phyloP scores from a whole-genome alignment of 2,113 vertebrate species.

The Spea bombifrons region DNA sequence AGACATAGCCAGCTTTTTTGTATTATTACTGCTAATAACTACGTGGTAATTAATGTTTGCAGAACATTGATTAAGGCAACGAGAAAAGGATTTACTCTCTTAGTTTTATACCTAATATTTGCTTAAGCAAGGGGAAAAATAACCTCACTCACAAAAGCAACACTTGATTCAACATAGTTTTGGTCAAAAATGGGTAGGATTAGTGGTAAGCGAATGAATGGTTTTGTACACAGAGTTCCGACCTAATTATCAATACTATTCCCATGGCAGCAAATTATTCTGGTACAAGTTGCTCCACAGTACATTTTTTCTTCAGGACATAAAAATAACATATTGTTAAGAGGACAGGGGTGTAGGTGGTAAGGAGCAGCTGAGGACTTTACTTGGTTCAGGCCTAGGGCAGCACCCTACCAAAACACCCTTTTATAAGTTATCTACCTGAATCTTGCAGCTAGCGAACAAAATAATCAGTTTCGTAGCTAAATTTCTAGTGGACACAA shows the following conservation, averaged over 20 bases:
- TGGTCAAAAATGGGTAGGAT: slow-evolving; percentile 27
- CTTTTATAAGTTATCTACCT: too few relatives aligned
- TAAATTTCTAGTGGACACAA: slow-evolving; percentile 5
- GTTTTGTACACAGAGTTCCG: slow-evolving; percentile 6
- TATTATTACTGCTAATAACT: neutral
- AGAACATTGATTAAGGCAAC: slow-evolving; percentile 35
- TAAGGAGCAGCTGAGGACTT: too few relatives aligned
- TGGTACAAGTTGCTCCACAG: neutral
- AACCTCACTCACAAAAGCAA: slow-evolving; percentile 20
- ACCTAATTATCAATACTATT: slow-evolving; percentile 22
- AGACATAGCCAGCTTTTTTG: slow-evolving; percentile 11
- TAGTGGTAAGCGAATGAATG: slow-evolving; percentile 12
- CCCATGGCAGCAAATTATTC: slow-evolving; percentile 21
- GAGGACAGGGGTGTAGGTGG: too few relatives aligned
- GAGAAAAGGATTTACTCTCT: slow-evolving; percentile 48
- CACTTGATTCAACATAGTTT: slow-evolving; percentile 34
- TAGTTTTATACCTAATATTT: slow-evolving; percentile 39
- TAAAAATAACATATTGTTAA: too few relatives aligned
- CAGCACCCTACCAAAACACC: too few relatives aligned
- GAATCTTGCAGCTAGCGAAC: too few relatives aligned
- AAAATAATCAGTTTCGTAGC: neutral
- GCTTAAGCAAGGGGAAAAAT: slow-evolving; percentile 10
- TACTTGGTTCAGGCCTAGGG: too few relatives aligned
- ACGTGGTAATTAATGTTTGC: slow-evolving; percentile 45
- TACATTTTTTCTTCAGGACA: neutral